Percentiles rank a stretch among this genome's conserved stretches.
phyloP scores from a whole-genome alignment of 1,140 invertebrate genomes.

The Palaemon carinicauda region DNA sequence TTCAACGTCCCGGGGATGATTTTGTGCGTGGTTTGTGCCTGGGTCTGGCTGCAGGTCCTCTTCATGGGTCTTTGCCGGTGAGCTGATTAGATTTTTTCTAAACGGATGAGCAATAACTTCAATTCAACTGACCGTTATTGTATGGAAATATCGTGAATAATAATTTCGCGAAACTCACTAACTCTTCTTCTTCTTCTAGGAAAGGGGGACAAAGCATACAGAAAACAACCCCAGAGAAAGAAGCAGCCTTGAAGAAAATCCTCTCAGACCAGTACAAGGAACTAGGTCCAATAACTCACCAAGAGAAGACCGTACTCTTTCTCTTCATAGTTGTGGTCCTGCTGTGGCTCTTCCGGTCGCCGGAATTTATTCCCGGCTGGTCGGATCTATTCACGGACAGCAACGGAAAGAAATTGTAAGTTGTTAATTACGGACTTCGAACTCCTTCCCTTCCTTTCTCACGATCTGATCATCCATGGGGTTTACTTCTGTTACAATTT shows the following conservation, averaged over 20 bases:
- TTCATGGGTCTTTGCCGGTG: too few relatives aligned
- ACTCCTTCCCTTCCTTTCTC: too few relatives aligned
- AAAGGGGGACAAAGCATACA: neutral
- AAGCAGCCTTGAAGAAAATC: conserved; percentile 64
- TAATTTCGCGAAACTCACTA: too few relatives aligned
- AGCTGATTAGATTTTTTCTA: too few relatives aligned
- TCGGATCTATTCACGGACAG: conserved; percentile 48
- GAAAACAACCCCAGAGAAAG: neutral
- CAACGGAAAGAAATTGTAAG: neutral
- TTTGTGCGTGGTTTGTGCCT: too few relatives aligned
- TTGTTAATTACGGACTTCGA: neutral
- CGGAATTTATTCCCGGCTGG: conserved; percentile 70
- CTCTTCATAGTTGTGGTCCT: conserved; percentile 68
- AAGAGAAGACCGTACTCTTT: conserved; percentile 76
- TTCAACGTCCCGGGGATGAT: too few relatives aligned
- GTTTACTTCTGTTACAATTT: too few relatives aligned
- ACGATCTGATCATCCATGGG: too few relatives aligned
- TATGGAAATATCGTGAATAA: too few relatives aligned
- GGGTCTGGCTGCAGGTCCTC: too few relatives aligned
- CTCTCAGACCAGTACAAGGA: conserved; percentile 77
- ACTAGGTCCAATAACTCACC: conserved; percentile 82
- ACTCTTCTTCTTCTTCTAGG: neutral
- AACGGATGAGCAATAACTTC: too few relatives aligned
- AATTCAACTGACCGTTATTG: too few relatives aligned
- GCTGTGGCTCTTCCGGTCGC: conserved; percentile 70